Evolutionary conservation across 1,140 invertebrate genomes (phyloP).

Genomic region (Hydropsyche tenuis): DNA sequence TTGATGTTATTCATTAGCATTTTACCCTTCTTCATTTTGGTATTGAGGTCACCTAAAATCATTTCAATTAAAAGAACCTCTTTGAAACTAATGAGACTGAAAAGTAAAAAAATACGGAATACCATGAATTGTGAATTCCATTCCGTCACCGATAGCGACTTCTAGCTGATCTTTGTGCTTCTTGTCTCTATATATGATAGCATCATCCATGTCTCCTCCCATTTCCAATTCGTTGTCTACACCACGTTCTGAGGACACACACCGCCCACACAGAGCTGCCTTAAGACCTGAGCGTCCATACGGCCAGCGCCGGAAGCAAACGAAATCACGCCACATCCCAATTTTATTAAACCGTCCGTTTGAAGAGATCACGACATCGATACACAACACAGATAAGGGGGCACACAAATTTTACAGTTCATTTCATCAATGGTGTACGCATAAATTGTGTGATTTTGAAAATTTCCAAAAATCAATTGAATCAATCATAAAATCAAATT

Average conservation of each 20-base stretch:
- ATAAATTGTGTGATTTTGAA: background rate
- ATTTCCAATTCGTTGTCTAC: conserved; percentile 69
- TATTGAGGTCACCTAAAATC: conserved; percentile 72
- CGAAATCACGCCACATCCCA: conserved; percentile 50
- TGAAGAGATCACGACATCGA: background rate
- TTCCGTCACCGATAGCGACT: conserved; percentile 87
- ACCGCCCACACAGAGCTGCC: conserved; percentile 65
- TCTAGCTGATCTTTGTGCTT: conserved; percentile 88
- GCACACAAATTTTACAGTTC: conserved; percentile 43
- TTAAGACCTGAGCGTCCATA: conserved; percentile 60
- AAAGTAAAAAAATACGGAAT: conserved; percentile 51
- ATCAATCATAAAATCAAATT: no score
- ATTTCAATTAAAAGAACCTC: conserved; percentile 31
- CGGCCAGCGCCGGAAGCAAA: conserved; percentile 42
- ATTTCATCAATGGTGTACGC: background rate
- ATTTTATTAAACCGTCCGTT: conserved; percentile 41
- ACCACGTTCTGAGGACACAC: conserved; percentile 69
- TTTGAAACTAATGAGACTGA: background rate
- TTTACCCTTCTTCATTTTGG: conserved; percentile 76
- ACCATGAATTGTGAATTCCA: conserved; percentile 91
- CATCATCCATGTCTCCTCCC: conserved; percentile 79
- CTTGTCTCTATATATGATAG: conserved; percentile 83
- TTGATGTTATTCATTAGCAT: conserved; percentile 76
- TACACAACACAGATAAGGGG: conserved; percentile 38
- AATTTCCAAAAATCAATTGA: no score